Percentiles rank a stretch among this genome's conserved stretches.
Conservation (phyloP, 1,140 invertebrate genomes). For the Cotesia chilonis region DNA sequence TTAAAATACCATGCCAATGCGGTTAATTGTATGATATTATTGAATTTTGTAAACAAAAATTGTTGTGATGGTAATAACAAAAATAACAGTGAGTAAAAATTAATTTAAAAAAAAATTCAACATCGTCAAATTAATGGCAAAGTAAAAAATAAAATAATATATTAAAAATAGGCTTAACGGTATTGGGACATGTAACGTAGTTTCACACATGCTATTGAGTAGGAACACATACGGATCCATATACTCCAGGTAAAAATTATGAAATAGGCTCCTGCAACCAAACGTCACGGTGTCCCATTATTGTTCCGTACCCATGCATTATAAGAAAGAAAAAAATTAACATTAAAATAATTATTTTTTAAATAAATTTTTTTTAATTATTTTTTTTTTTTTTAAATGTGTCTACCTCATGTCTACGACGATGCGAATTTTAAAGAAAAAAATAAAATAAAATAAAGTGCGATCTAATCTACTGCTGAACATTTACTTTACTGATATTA, state of each 20-base stretch:
- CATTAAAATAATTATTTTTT: conserved; percentile 21
- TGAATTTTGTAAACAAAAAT: too few species aligned
- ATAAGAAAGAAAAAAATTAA: conserved; percentile 46
- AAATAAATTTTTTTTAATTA: not conserved
- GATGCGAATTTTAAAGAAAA: conserved; percentile 20
- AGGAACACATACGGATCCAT: conserved; percentile 68
- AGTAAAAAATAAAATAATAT: conserved; percentile 48
- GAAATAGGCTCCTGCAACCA: conserved; percentile 67
- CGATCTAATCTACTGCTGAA: too few species aligned
- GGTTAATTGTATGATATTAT: too few species aligned
- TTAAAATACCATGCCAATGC: too few species aligned
- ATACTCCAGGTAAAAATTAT: conserved; percentile 68
- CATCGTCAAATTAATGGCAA: conserved; percentile 27
- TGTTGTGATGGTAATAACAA: not conserved
- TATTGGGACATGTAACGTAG: conserved; percentile 66
- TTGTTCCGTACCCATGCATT: conserved; percentile 60
- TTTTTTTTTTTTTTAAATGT: not conserved
- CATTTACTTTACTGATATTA: conserved; percentile 8
- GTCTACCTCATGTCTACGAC: not conserved
- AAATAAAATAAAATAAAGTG: conserved; percentile 17
- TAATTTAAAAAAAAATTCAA: conserved; percentile 5
- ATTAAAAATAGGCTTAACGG: conserved; percentile 64
- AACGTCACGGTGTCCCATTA: conserved; percentile 62
- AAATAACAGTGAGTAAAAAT: not conserved
- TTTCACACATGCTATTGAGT: conserved; percentile 68